phyloP scores from a whole-genome alignment of 2,113 vertebrate species.

The Serilophus lunatus region DNA sequence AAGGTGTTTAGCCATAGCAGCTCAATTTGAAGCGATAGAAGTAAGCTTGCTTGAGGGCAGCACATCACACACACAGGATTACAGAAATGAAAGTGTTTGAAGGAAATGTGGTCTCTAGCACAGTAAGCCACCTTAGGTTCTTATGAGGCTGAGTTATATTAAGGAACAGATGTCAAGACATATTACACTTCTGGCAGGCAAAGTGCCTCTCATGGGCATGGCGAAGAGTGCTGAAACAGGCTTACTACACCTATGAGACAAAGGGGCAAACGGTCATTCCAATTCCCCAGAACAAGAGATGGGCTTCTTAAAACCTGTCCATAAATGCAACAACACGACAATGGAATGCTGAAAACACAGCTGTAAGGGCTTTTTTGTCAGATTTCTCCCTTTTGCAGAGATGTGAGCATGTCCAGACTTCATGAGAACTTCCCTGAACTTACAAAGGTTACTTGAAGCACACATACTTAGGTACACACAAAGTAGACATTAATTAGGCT shows the following conservation, averaged over 20 bases:
- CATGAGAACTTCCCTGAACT: rapidly evolving
- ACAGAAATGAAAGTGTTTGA: background rate
- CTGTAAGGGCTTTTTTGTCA: rapidly evolving
- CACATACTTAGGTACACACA: background rate
- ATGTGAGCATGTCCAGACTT: background rate
- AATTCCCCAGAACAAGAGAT: background rate
- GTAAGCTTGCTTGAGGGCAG: background rate
- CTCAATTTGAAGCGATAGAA: background rate
- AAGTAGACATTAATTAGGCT: background rate
- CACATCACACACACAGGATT: background rate
- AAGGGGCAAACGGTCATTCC: background rate
- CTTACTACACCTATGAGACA: background rate
- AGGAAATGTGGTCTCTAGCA: background rate
- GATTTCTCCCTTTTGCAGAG: background rate
- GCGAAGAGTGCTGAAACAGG: background rate
- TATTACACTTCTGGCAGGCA: background rate
- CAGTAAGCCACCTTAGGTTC: background rate
- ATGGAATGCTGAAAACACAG: background rate
- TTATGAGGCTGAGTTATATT: background rate
- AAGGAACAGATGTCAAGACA: background rate
- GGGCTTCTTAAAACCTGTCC: background rate
- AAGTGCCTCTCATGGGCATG: background rate
- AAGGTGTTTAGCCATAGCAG: rapidly evolving
- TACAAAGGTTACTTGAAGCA: background rate
- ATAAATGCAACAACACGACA: rapidly evolving